Conservation (phyloP, 2,113 vertebrate species). For the Semnornis frantzii region DNA sequence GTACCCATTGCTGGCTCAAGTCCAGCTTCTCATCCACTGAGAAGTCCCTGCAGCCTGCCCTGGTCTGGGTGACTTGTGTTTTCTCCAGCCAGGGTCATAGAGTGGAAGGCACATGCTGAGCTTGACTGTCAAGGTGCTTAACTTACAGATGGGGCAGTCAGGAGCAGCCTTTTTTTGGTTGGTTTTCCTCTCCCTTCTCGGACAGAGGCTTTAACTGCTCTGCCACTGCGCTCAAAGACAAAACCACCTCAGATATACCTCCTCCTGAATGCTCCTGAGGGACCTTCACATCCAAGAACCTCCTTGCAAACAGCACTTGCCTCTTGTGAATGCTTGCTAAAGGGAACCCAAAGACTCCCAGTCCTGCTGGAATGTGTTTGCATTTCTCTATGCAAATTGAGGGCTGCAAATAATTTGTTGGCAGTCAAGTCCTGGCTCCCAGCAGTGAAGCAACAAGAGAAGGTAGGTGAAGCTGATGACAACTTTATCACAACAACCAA, state of each 20-base stretch:
- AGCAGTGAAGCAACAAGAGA: neutral
- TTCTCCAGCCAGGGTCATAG: neutral
- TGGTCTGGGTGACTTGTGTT: neutral
- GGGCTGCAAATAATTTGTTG: neutral
- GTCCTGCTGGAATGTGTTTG: neutral
- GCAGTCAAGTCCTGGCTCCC: neutral
- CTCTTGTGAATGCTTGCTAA: neutral
- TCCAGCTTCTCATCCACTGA: too few relatives aligned
- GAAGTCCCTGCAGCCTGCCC: neutral
- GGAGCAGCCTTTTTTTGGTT: neutral
- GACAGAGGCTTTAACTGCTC: neutral
- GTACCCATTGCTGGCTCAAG: too few relatives aligned
- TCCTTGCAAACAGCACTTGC: neutral
- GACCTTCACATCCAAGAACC: neutral
- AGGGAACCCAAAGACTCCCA: rapidly evolving
- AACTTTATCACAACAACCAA: neutral
- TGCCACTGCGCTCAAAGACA: rapidly evolving
- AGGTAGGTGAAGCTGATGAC: neutral
- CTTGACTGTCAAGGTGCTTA: neutral
- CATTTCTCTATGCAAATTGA: neutral
- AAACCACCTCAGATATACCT: too few relatives aligned
- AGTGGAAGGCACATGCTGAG: rapidly evolving
- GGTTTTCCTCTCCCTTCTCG: neutral
- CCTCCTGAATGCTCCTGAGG: neutral
- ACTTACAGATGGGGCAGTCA: too few relatives aligned